Base-by-base conservation (phyloP, 2,113 vertebrate genomes). In the Rynchops niger region DNA sequence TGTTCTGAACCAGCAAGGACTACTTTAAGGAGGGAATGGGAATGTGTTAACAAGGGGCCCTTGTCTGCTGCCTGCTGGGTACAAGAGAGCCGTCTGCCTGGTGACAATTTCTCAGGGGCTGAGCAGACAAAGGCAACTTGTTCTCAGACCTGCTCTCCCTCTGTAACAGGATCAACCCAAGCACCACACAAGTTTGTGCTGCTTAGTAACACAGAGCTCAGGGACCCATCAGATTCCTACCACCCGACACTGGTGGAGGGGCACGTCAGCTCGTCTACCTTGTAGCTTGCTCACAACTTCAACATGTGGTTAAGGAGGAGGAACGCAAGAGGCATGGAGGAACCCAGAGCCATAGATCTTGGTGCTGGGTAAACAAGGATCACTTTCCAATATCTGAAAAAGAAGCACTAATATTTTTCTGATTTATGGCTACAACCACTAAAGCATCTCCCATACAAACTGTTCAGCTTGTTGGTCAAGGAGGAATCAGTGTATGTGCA, bases 161-260 rank as follows among this genome's bases (percentile, higher is more conserved):
- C 15, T 79, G 26, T 27, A 27, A 2, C 23, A 49, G 76, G 6
- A 15, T 18, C 55, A 58, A 42, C 19, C 20, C 25, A 22, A 50
- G 62, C 43, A 15, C 61, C 43, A 32, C 14, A 0, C 21, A 9
- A 34, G 27, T 36, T 42, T 58, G 49, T 53, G 49, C 21, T 0
- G 0, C 29, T 50, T 26, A 11, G 38, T 3, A 66, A 36, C 30
- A 18, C 16, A 43, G 19, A 81, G 43, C 34, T 40, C 0, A 0
- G 50, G 55, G 29, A 61, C 7, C 17, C 0, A 0, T 13, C 59
- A 15, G 69, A 4, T 15, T 71, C 13, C 5, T 17, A 15, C 11
- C 5, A 4, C n/a, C 15, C 0, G 0, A 3, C 11, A 2, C 11
- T 0, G 14, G 40, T 3, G 47, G 9, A 10, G 36, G 26, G 11